A percentile compares a stretch with the other conserved stretches of the same genome.
Conservation (phyloP, 2,797 vertebrate species). For the Labroides dimidiatus region DNA sequence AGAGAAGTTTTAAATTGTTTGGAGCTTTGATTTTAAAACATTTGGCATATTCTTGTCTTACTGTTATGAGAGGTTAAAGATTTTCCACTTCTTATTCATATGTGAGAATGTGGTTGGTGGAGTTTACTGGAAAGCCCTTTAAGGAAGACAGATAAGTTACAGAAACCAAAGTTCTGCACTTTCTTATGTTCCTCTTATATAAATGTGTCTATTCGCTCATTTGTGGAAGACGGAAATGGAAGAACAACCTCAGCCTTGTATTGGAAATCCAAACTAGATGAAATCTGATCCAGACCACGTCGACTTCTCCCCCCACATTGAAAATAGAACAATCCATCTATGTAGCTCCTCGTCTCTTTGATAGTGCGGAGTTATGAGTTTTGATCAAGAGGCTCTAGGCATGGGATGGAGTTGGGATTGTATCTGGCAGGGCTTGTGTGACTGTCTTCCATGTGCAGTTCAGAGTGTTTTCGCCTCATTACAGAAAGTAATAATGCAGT, state of each 20-base stretch:
- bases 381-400: conserved; percentile 60
- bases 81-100: not conserved
- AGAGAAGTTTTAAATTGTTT: conserved; percentile 4
- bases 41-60: not conserved
- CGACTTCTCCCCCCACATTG: not conserved
- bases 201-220: too few relatives aligned
- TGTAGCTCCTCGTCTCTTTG: conserved; percentile 43
- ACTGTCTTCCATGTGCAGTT: conserved; percentile 75
- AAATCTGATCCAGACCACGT: conserved; percentile 2
- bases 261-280: conserved; percentile 5
- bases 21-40: not conserved
- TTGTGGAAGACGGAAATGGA: not conserved
- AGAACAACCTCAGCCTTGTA: not conserved
- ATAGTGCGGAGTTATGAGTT: conserved; percentile 52
- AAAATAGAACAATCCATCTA: conserved; percentile 46
- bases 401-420: conserved; percentile 54
- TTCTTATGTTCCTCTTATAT: too few relatives aligned
- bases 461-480: conserved; percentile 84
- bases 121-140: not conserved
- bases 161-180: too few relatives aligned
- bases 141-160: not conserved
- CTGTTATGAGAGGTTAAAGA: not conserved
- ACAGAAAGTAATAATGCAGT: conserved; percentile 87
- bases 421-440: conserved; percentile 57
- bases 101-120: not conserved